Evolutionary conservation across 1,140 invertebrate genomes (phyloP).

Genomic region (Drosophila pectinifera): DNA sequence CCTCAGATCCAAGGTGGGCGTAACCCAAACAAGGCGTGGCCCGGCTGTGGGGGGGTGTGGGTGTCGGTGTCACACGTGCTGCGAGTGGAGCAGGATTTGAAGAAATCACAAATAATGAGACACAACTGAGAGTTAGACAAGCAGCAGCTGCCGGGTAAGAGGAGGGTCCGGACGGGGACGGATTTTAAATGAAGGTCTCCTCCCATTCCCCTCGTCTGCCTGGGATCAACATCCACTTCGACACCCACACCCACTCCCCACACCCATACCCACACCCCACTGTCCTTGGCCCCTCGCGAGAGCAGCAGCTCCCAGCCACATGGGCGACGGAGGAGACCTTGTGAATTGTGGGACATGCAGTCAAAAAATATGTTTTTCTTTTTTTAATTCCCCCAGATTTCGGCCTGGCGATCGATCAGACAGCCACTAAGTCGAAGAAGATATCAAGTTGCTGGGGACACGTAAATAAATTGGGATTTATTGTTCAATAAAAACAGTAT

Average conservation of each 20-base stretch:
- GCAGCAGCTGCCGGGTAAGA: slow-evolving; percentile 2
- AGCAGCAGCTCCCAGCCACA: slow-evolving; percentile 8
- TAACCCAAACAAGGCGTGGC: slow-evolving; percentile 35
- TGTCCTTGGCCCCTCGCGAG: slow-evolving; percentile 21
- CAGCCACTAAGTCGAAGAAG: too few species aligned
- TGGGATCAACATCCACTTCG: slow-evolving; percentile 17
- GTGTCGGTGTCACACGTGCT: slow-evolving; percentile 4
- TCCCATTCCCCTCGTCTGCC: slow-evolving; percentile 6
- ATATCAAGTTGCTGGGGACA: slow-evolving; percentile 1
- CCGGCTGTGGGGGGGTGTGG: too few species aligned
- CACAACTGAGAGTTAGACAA: slow-evolving; percentile 59
- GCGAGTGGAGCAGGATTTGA: slow-evolving; percentile 37
- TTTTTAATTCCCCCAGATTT: slow-evolving; percentile 2
- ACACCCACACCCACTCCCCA: slow-evolving; percentile 1
- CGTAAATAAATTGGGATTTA: neutral
- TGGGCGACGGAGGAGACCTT: slow-evolving; percentile 3
- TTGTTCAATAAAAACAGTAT: neutral
- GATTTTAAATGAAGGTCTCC: slow-evolving; percentile 15
- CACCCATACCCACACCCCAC: neutral
- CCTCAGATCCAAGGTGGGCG: slow-evolving; percentile 18
- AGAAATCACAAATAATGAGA: slow-evolving; percentile 79
- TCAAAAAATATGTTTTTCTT: slow-evolving; percentile 1
- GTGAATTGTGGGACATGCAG: slow-evolving; percentile 12
- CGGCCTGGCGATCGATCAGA: neutral
- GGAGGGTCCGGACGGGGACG: neutral